A percentile compares a stretch with the other conserved stretches of the same genome.
phyloP scores from a whole-genome alignment of 2,113 vertebrate species.

The Holacanthus passer region DNA sequence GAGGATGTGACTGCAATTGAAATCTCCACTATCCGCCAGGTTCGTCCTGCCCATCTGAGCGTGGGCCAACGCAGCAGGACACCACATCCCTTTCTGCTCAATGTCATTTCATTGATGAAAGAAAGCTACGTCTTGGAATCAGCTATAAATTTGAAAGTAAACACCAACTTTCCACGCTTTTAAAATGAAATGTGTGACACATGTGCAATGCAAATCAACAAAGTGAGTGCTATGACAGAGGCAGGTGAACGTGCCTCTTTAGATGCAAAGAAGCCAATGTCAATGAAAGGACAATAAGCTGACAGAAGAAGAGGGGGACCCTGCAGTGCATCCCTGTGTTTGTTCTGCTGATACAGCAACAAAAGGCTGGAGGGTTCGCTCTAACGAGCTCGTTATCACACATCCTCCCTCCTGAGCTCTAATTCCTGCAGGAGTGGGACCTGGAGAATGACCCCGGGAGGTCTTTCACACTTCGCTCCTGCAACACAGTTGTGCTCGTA shows the following conservation, averaged over 20 bases:
- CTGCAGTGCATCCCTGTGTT: neutral
- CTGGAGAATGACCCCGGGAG: constrained; percentile 12
- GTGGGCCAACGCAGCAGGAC: constrained; percentile 19
- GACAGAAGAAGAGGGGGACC: neutral
- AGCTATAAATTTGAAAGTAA: neutral
- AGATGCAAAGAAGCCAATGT: constrained; percentile 31
- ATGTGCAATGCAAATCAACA: constrained; percentile 21
- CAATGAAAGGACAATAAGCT: constrained; percentile 35
- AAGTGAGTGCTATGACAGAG: neutral
- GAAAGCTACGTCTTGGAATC: neutral
- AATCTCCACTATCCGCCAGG: constrained; percentile 5
- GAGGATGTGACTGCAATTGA: constrained; percentile 2
- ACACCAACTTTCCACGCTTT: neutral
- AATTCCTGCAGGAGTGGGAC: constrained; percentile 15
- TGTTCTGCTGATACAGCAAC: constrained; percentile 15
- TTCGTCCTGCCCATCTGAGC: constrained; percentile 9
- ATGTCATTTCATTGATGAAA: constrained; percentile 21
- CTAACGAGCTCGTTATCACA: constrained; percentile 61
- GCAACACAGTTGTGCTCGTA: neutral
- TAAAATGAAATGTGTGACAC: neutral
- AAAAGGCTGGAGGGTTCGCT: constrained; percentile 15
- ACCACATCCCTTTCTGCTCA: constrained; percentile 7
- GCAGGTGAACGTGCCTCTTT: neutral
- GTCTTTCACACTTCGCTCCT: constrained; percentile 35
- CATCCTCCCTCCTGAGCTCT: constrained; percentile 12